Conservation (phyloP, 2,888 invertebrate species). For the Heteromyza rotundicornis region DNA sequence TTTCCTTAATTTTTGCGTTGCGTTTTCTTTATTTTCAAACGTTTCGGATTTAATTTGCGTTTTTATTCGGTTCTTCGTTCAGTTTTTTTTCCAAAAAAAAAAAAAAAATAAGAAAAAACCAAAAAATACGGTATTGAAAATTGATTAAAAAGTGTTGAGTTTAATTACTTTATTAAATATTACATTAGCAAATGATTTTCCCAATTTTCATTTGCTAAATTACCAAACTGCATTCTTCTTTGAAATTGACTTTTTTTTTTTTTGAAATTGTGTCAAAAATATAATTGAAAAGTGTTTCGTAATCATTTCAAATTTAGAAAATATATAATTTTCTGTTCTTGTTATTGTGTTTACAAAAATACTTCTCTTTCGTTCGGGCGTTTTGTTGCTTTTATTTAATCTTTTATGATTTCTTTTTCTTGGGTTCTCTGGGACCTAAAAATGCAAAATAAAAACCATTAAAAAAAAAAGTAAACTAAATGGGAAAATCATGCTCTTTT, state of each 20-base stretch:
- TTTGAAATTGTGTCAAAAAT: too few species aligned
- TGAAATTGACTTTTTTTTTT: too few species aligned
- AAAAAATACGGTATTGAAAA: too few species aligned
- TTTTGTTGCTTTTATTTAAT: not conserved
- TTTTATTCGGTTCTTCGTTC: constrained; percentile 23
- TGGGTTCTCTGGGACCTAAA: too few species aligned
- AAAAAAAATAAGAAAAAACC: not conserved
- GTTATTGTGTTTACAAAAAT: not conserved
- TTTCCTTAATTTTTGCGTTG: constrained; percentile 54
- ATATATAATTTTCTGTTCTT: not conserved
- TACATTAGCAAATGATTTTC: too few species aligned
- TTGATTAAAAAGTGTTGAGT: too few species aligned
- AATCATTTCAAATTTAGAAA: not conserved
- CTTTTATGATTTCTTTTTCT: not conserved
- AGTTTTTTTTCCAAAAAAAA: constrained; percentile 1
- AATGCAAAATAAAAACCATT: too few species aligned
- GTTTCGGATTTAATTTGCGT: constrained; percentile 27
- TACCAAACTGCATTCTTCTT: too few species aligned
- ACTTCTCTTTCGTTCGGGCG: not conserved
- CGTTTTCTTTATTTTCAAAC: constrained; percentile 40
- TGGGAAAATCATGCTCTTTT: too few species aligned
- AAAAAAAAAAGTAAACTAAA: too few species aligned
- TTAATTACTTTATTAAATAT: too few species aligned
- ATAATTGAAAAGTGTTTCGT: not conserved
- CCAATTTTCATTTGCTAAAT: too few species aligned